Percentiles rank a stretch among this genome's conserved stretches.
These are phyloP conservation scores for Alligator sinensis DNA, from an alignment of 2,113 vertebrate species.

Conservation along the genomic window DNA sequence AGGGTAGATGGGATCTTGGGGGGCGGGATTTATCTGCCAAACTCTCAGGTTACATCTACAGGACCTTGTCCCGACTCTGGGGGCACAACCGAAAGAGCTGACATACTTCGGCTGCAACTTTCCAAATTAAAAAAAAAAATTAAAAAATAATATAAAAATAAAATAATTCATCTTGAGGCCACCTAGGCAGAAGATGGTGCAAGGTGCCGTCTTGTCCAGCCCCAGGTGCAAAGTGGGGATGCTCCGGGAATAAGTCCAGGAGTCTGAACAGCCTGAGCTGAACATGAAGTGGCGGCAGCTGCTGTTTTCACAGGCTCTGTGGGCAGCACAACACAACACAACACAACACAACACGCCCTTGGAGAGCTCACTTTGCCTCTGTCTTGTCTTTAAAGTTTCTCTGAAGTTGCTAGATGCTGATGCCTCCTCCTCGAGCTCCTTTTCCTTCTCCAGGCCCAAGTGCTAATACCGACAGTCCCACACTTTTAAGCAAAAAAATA, in stretches of 20 bases:
- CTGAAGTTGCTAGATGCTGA: slow-evolving; percentile 18
- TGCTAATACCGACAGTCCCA: neutral
- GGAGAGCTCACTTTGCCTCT: slow-evolving; percentile 22
- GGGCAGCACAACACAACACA: neutral
- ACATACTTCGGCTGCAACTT: slow-evolving; percentile 23
- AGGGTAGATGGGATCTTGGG: neutral
- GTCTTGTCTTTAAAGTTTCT: neutral
- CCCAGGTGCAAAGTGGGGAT: neutral
- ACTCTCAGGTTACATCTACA: neutral
- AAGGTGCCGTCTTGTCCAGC: no score
- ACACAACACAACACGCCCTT: neutral
- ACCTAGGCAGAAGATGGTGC: no score
- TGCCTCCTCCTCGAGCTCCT: slow-evolving; percentile 1
- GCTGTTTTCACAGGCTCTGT: neutral
- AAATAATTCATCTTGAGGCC: neutral
- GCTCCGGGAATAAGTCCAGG: neutral
- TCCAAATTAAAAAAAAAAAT: slow-evolving; percentile 30
- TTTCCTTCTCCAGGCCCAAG: slow-evolving; percentile 57
- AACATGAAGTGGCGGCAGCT: no score
- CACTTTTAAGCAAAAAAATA: neutral
- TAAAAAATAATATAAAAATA: slow-evolving; percentile 1
- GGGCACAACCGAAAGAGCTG: slow-evolving; percentile 6
- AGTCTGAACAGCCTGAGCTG: neutral
- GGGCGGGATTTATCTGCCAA: neutral
- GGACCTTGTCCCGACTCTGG: no score